Conservation (phyloP, 2,888 invertebrate genomes). For the Ecdyonurus torrentis region DNA sequence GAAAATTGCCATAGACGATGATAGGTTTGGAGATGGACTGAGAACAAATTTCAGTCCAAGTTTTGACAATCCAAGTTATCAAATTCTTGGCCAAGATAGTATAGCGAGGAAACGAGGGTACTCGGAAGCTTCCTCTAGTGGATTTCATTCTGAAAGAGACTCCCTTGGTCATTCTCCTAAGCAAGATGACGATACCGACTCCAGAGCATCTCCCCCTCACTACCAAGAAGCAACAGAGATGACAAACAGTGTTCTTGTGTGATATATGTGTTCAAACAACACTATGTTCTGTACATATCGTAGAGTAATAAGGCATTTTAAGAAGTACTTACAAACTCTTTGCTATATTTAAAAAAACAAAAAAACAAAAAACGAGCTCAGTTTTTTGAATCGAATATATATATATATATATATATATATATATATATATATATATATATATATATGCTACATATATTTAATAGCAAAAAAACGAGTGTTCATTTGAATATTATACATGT, state of each 20-base stretch:
- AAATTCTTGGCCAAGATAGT: neutral
- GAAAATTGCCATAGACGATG: neutral
- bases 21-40: neutral
- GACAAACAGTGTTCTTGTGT: neutral
- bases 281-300: no score
- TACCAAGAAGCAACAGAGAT: neutral
- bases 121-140: neutral
- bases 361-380: no score
- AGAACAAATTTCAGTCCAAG: neutral
- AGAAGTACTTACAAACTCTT: no score
- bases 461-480: no score
- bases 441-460: no score
- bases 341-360: no score
- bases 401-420: no score
- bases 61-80: neutral
- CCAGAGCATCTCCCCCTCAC: neutral
- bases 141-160: slow-evolving; percentile 1
- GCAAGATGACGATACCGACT: neutral
- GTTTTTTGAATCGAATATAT: no score
- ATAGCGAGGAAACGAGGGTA: neutral
- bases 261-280: no score
- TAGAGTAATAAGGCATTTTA: no score
- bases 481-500: no score
- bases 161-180: neutral
- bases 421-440: no score